Evolutionary conservation across 2,888 invertebrate genomes (phyloP), one percentile per base, ranked within the genome.

Genomic region (Thelaira solivaga): DNA sequence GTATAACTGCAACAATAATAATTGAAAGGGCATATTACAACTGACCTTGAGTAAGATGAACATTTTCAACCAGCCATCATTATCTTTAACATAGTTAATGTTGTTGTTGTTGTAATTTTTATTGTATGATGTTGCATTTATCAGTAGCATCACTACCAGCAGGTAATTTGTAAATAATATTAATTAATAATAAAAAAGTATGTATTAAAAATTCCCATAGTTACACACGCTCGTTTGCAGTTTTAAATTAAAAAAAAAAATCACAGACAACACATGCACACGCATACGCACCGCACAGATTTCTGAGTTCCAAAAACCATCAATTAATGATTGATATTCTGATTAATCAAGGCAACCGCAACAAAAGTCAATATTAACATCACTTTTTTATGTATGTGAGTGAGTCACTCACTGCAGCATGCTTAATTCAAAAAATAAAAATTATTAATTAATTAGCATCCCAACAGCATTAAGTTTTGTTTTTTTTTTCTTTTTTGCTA

Each of bases 281-380:
- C 55, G n/a, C n/a, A n/a, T n/a, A 1, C 11, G 26, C 36, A 7
- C 24, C 4, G 2, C 16, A 49, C 24, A 24, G 16, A 47, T 18
- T 36, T 36, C 4, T 16, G 18, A 41, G 16, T 18, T 4, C 5
- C 55, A 55, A 53, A 69, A 53, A 22, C 34, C 64, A 55, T 13
- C 53, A 71, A 49, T 78, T 71, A 71, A 74, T 71, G 74, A 78
- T 78, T 78, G 78, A 78, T 74, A 31, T 74, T 45, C 74, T 61
- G 65, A 74, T 69, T 74, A 78, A 74, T 78, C 53, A 71, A 65
- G 78, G 49, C 53, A 77, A 61, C 55, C 67, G 29, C 72, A 62
- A 68, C 59, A 49, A 71, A 78, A 74, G 78, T 78, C 69, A 78
- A 78, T 69, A 78, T 78, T 53, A 24, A 74, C 74, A 74, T 11